A percentile compares a stretch with the other conserved stretches of the same genome.
These are phyloP conservation scores for Pollenia angustigena DNA, from an alignment of 2,888 invertebrate genomes.

Conservation along the genomic window DNA sequence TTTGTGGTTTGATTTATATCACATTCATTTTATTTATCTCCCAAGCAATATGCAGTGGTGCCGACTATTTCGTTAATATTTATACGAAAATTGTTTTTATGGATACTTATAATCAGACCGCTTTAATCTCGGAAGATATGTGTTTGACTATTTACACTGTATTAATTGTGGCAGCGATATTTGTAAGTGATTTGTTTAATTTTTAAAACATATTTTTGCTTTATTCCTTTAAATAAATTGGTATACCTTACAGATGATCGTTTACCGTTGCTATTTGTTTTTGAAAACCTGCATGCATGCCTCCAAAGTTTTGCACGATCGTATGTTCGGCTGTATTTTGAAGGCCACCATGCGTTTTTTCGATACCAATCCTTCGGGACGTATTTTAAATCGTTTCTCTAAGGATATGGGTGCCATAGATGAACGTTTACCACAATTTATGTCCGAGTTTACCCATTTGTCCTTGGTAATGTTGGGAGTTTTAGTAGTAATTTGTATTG, in stretches of 20 bases:
- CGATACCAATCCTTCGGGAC: slow-evolving; percentile 92
- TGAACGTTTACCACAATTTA: slow-evolving; percentile 85
- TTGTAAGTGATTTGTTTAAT: slow-evolving; percentile 75
- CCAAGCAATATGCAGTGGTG: slow-evolving; percentile 86
- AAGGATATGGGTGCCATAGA: slow-evolving; percentile 89
- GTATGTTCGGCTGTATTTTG: slow-evolving; percentile 92
- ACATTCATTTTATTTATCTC: slow-evolving; percentile 85
- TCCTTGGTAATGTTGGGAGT: slow-evolving; percentile 89
- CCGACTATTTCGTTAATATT: slow-evolving; percentile 87
- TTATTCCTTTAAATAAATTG: not conserved
- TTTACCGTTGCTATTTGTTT: slow-evolving; percentile 88
- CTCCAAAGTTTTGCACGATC: slow-evolving; percentile 90
- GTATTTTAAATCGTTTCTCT: slow-evolving; percentile 90
- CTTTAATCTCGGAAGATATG: slow-evolving; percentile 80
- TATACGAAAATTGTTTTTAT: slow-evolving; percentile 85
- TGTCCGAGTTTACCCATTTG: slow-evolving; percentile 86
- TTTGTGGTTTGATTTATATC: slow-evolving; percentile 84
- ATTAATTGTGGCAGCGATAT: slow-evolving; percentile 81
- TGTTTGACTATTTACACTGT: slow-evolving; percentile 83
- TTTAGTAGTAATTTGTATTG: slow-evolving; percentile 88
- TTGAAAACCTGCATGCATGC: slow-evolving; percentile 91
- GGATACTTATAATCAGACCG: slow-evolving; percentile 77
- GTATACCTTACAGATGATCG: slow-evolving; percentile 82
- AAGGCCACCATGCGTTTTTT: slow-evolving; percentile 94
- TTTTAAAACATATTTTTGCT: not conserved